Conservation (phyloP, 2,113 vertebrate species). For the Nothoprocta perdicaria region DNA sequence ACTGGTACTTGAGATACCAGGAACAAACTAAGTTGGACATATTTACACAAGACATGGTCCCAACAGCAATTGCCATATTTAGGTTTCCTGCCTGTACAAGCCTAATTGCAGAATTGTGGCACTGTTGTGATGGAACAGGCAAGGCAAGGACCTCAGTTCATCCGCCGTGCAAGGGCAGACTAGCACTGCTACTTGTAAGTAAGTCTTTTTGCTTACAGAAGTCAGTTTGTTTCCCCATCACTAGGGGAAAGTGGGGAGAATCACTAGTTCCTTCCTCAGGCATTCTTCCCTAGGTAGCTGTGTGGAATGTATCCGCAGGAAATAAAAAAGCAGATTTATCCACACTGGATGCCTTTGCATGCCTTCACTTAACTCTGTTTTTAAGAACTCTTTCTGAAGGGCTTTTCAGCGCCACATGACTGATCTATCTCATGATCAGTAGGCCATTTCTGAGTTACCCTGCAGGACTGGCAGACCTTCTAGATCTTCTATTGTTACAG, state of each 20-base stretch:
- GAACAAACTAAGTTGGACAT: background rate
- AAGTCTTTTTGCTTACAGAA: background rate
- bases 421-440: background rate
- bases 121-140: background rate
- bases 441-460: background rate
- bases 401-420: background rate
- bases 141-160: background rate
- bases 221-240: background rate
- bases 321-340: background rate
- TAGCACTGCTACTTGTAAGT: background rate
- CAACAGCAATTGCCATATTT: background rate
- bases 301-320: background rate
- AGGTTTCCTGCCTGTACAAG: background rate
- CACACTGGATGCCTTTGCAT: fast-evolving
- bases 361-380: background rate
- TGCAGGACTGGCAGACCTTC: background rate
- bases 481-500: background rate
- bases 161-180: background rate
- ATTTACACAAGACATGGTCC: fast-evolving
- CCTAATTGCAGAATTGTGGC: background rate
- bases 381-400: background rate
- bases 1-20: background rate
- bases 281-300: background rate
- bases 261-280: background rate
- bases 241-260: background rate